phyloP scores from a whole-genome alignment of 92 coral and sea anemone genomes.

The Epizoanthus stellaris region DNA sequence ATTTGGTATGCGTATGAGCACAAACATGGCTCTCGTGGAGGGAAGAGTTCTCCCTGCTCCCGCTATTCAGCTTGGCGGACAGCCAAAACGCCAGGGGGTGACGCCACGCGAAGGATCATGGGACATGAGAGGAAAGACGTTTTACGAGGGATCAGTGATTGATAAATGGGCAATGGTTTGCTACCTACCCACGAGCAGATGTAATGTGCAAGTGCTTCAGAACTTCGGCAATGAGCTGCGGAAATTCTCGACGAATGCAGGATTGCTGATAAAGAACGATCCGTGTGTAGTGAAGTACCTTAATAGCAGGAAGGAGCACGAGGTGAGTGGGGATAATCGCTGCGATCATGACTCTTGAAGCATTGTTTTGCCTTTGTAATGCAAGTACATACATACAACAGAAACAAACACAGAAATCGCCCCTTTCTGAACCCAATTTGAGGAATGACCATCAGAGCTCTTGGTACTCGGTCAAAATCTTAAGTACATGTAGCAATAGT shows the following conservation, averaged over 20 bases:
- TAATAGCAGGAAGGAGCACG: too few relatives aligned
- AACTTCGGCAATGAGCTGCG: conserved; percentile 59
- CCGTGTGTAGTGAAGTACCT: not conserved
- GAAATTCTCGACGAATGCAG: conserved; percentile 65
- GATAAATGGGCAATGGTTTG: conserved; percentile 82
- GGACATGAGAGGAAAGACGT: conserved; percentile 74
- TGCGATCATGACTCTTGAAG: too few relatives aligned
- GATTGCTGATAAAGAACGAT: conserved; percentile 53
- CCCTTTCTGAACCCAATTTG: too few relatives aligned
- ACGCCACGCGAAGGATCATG: conserved; percentile 84
- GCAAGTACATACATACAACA: too few relatives aligned
- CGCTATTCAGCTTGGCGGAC: conserved; percentile 65
- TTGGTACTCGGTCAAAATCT: too few relatives aligned
- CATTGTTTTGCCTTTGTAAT: too few relatives aligned
- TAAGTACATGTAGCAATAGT: too few relatives aligned
- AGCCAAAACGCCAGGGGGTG: conserved; percentile 13
- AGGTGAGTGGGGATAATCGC: too few relatives aligned
- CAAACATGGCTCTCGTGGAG: conserved; percentile 73
- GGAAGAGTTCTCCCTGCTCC: conserved; percentile 93
- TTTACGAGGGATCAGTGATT: conserved; percentile 58
- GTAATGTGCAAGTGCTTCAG: conserved; percentile 42
- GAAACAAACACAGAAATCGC: too few relatives aligned
- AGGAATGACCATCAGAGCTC: too few relatives aligned
- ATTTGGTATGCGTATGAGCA: conserved; percentile 78
- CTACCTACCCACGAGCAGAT: conserved; percentile 49